Conservation (phyloP, 2,113 vertebrate species). For the Acrocephalus arundinaceus region DNA sequence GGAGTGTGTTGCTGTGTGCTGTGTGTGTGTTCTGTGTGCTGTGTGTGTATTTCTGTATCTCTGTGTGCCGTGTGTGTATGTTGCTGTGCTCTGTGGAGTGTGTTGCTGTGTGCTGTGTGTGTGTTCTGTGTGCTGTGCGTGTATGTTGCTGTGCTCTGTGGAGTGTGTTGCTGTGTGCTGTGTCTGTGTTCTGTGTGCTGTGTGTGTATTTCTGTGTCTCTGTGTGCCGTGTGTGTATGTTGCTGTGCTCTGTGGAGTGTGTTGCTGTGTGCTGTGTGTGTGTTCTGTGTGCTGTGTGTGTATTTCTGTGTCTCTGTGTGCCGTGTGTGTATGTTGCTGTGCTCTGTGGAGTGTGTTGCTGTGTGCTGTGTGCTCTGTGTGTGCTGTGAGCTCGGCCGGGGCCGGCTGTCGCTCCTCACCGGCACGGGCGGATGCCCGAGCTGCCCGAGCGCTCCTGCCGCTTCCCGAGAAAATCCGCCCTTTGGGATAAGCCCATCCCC, state of each 20-base stretch:
- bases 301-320: neutral
- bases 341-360: neutral
- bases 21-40: neutral
- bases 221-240: neutral
- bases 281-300: neutral
- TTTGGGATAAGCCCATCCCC: neutral
- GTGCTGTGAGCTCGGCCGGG: neutral
- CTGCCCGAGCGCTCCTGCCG: neutral
- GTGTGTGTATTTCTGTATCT: neutral
- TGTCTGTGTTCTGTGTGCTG: too few relatives aligned
- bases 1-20: neutral
- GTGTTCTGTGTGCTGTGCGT: neutral
- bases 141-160: neutral
- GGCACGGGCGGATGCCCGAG: neutral
- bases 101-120: neutral
- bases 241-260: too few relatives aligned
- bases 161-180: too few relatives aligned
- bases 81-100: neutral
- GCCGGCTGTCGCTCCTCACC: neutral
- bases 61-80: neutral
- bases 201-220: neutral
- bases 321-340: neutral
- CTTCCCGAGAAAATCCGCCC: neutral
- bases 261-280: too few relatives aligned
- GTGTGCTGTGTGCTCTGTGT: neutral